These are phyloP conservation scores for Himalopsyche japonica DNA, from an alignment of 2,888 invertebrate species.

Conservation along the genomic window DNA sequence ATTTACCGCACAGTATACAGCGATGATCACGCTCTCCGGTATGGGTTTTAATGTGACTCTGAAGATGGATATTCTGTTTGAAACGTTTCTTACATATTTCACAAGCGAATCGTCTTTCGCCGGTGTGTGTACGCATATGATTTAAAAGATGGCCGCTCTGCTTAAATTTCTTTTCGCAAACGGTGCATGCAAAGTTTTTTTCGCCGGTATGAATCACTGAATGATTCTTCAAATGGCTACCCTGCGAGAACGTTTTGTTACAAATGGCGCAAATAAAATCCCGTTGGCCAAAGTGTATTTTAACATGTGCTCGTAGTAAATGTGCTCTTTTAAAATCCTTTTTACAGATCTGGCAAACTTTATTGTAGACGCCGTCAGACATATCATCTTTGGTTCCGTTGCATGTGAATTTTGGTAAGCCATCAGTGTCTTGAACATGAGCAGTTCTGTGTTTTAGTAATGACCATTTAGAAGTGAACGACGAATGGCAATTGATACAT, in stretches of 20 bases:
- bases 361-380: background rate
- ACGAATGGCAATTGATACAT: background rate
- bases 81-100: constrained; percentile 25
- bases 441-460: background rate
- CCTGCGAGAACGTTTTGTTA: constrained; percentile 28
- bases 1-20: constrained; percentile 32
- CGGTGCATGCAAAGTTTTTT: constrained; percentile 22
- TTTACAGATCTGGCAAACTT: constrained; percentile 16
- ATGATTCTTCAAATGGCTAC: constrained; percentile 31
- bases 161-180: constrained; percentile 32
- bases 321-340: constrained; percentile 13
- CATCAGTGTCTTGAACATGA: background rate
- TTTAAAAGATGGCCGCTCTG: constrained; percentile 38
- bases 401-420: background rate
- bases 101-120: constrained; percentile 29
- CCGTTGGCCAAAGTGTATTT: constrained; percentile 7
- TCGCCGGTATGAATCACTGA: constrained; percentile 28
- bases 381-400: background rate
- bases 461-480: constrained; percentile 1
- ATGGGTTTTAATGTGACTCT: constrained; percentile 33
- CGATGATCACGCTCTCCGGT: constrained; percentile 34
- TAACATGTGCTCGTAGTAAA: constrained; percentile 15
- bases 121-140: constrained; percentile 32
- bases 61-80: constrained; percentile 35
- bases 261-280: constrained; percentile 21